Conservation (phyloP, 2,113 vertebrate genomes). For the Hippocampus mohnikei region DNA sequence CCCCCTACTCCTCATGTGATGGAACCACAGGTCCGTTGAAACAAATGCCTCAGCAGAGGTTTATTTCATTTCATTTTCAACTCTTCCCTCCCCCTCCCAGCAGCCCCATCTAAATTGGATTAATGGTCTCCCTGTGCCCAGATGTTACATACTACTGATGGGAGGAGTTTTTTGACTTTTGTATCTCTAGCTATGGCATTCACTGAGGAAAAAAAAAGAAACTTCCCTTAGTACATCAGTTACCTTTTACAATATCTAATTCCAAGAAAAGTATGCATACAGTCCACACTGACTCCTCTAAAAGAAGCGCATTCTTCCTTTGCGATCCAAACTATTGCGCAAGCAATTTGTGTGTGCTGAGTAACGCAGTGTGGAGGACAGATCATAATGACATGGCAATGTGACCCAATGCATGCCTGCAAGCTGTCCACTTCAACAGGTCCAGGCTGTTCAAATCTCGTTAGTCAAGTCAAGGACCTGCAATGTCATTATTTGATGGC, state of each 20-base stretch:
- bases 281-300: background rate
- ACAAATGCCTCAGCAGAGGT: constrained; percentile 13
- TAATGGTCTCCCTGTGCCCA: constrained; percentile 69
- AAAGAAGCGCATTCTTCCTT: background rate
- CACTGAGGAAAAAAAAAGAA: constrained; percentile 11
- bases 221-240: constrained; percentile 19
- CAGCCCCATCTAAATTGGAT: constrained; percentile 60
- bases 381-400: background rate
- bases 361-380: background rate
- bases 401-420: background rate
- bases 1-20: constrained; percentile 29
- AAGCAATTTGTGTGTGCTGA: background rate
- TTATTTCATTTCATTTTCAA: constrained; percentile 45
- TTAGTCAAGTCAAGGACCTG: background rate
- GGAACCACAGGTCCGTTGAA: constrained; percentile 27
- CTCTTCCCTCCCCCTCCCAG: constrained; percentile 22
- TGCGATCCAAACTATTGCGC: background rate
- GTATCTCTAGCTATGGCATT: constrained; percentile 35
- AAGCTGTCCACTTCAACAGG: background rate
- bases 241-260: constrained; percentile 33
- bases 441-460: background rate
- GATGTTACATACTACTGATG: constrained; percentile 67
- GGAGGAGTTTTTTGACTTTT: constrained; percentile 45
- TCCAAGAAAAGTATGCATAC: background rate
- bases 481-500: background rate